Base-by-base conservation (phyloP, 2,113 vertebrate genomes). In the Argyrosomus japonicus region DNA sequence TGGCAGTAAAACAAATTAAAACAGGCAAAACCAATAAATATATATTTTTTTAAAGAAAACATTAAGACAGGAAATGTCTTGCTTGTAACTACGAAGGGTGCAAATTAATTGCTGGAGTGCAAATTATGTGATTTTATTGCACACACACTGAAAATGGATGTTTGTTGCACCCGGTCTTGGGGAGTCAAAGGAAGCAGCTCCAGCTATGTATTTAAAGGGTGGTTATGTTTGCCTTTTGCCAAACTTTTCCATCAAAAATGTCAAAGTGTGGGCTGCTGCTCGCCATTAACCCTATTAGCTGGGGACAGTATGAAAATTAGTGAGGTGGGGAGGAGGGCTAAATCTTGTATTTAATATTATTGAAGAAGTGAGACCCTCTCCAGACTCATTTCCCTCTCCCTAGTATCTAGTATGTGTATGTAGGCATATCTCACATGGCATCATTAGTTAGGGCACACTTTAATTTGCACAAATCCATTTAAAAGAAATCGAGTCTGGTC, bases 61-160 rank as follows among this genome's bases (percentile, higher is more conserved):
- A 54, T 9, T 11, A 32, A 29, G 6, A 65, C 27, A 19, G 23
- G n/a, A 25, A 64, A 50, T 40, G 7, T 67, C 27, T 43, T 58
- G 18, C 36, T 67, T 69, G 60, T 71, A 79, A 56, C 12, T 63
- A 67, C 47, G 3, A 65, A 36, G 50, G 71, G 83, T 78, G 78
- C 68, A 69, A 48, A 70, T 63, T 62, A 76, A 62, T 53, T 15
- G 79, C 71, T 47, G 19, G 18, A 60, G 25, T 25, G 48, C 47
- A 48, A 86, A 75, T 85, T 10, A 75, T 47, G 25, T 36, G 23
- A 58, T 83, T 87, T 83, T 67, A 78, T 68, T 68, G 54, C 75
- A 32, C 45, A 60, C 68, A 60, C 72, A 76, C 1, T 79, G 75
- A 85, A 82, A 78, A 43, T 13, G 19, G 27, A 57, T 29, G 65